Evolutionary conservation across 2,888 invertebrate species (phyloP).

Genomic region (Acrobasis repandana): DNA sequence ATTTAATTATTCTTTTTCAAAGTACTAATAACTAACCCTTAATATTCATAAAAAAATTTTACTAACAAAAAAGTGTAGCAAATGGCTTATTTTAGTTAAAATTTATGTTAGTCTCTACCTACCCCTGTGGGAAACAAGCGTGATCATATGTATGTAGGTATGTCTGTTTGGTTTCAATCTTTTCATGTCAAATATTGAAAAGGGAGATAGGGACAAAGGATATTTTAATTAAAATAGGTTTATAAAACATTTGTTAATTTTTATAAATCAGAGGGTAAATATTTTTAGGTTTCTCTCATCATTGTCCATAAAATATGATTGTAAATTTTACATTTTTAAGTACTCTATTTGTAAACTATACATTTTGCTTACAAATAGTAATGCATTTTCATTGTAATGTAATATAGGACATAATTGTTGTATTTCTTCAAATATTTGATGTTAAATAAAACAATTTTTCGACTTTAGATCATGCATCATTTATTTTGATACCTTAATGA

Average conservation of each 20-base stretch:
- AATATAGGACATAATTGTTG: neutral
- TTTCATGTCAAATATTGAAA: too few species aligned
- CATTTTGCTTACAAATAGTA: neutral
- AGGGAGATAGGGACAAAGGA: too few species aligned
- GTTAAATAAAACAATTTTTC: constrained; percentile 27
- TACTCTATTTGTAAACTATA: neutral
- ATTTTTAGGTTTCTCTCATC: neutral
- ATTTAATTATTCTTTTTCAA: neutral
- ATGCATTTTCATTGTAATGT: neutral
- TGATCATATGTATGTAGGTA: too few species aligned
- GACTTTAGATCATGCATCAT: constrained; percentile 31
- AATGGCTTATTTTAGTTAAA: neutral
- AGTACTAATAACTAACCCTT: too few species aligned
- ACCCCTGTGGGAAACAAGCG: too few species aligned
- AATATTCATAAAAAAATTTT: neutral
- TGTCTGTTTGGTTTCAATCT: too few species aligned
- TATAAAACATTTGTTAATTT: too few species aligned
- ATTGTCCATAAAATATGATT: neutral
- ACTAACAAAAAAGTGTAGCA: neutral
- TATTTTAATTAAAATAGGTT: too few species aligned
- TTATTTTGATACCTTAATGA: constrained; percentile 31
- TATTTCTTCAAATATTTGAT: constrained; percentile 4
- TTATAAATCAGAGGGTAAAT: too few species aligned
- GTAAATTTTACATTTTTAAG: neutral
- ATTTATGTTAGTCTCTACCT: too few species aligned